phyloP scores from a whole-genome alignment of 1,140 invertebrate species.

The Diachasma alloeum region DNA sequence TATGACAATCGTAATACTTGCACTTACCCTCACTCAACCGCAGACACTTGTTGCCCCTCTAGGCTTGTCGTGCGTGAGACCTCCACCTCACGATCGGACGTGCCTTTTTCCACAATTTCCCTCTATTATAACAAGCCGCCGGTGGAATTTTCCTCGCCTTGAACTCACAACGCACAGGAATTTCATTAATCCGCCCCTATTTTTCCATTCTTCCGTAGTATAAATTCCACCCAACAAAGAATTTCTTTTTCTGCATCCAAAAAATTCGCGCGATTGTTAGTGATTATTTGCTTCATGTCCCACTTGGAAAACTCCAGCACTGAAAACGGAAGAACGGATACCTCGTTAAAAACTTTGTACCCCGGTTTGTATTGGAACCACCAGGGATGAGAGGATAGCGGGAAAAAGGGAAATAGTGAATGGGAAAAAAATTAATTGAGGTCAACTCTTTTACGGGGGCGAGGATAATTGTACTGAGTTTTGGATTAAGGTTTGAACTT shows the following conservation, averaged over 20 bases:
- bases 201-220: not conserved
- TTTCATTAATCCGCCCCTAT: too few species aligned
- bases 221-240: not conserved
- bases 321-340: not conserved
- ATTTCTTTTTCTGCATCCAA: not conserved
- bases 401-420: not conserved
- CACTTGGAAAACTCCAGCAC: not conserved
- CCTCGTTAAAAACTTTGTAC: not conserved
- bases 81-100: not conserved
- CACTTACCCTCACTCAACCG: constrained; percentile 1
- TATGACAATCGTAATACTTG: not conserved
- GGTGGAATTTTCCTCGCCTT: too few species aligned
- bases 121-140: too few species aligned
- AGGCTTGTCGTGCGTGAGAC: constrained; percentile 38
- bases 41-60: constrained; percentile 44
- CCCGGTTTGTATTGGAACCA: not conserved
- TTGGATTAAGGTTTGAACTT: not conserved
- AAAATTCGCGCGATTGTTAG: not conserved
- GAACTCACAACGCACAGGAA: too few species aligned
- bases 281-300: not conserved
- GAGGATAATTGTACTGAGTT: not conserved
- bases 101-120: too few species aligned
- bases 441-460: not conserved
- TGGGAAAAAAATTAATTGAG: not conserved
- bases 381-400: not conserved